These are phyloP conservation scores for Pimephales promelas DNA, from an alignment of 2,113 vertebrate genomes.

Conservation along the genomic window DNA sequence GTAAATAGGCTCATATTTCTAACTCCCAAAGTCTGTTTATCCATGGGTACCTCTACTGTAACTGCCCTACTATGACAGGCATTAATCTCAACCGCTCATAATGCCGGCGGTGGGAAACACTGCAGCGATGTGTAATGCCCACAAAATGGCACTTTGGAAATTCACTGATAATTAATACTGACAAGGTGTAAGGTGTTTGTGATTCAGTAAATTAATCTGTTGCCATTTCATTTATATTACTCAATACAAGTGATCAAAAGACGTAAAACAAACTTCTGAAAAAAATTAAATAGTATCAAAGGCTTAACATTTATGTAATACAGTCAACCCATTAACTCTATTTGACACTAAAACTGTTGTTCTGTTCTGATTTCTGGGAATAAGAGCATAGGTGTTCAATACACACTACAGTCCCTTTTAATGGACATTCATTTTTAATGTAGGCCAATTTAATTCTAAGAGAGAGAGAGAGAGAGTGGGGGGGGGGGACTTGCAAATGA, in stretches of 20 bases:
- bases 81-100: constrained; percentile 52
- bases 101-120: constrained; percentile 15
- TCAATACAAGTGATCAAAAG: not conserved
- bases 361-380: not conserved
- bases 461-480: no score
- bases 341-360: not conserved
- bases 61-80: constrained; percentile 48
- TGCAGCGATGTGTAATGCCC: not conserved
- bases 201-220: not conserved
- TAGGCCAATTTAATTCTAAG: no score
- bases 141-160: not conserved
- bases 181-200: not conserved
- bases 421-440: not conserved
- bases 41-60: constrained; percentile 38
- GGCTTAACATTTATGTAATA: not conserved
- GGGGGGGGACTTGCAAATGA: no score
- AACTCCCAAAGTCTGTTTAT: constrained; percentile 46
- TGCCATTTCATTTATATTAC: not conserved
- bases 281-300: not conserved
- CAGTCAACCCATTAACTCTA: not conserved
- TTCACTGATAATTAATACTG: no score
- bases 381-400: not conserved
- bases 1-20: constrained; percentile 55
- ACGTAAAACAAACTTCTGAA: not conserved
- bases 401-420: not conserved